Percentiles rank a stretch among this genome's conserved stretches.
These are phyloP conservation scores for Andrena haemorrhoa DNA, from an alignment of 2,888 invertebrate genomes.

Conservation along the genomic window DNA sequence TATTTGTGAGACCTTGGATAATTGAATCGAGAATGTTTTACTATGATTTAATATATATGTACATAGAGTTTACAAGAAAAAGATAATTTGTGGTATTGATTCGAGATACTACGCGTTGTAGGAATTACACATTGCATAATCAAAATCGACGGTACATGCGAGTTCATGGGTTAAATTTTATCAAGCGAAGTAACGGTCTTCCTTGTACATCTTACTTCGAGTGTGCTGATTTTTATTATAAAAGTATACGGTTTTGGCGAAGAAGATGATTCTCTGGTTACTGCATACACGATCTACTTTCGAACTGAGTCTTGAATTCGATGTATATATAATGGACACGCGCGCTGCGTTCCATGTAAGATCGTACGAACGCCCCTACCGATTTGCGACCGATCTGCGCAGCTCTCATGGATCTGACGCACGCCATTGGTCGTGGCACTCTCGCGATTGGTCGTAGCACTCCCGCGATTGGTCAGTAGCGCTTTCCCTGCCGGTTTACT, in stretches of 20 bases:
- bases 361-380: too few species aligned
- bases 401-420: too few species aligned
- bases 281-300: slow-evolving; percentile 35
- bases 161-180: slow-evolving; percentile 54
- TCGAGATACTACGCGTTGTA: slow-evolving; percentile 6
- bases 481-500: too few species aligned
- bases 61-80: neutral
- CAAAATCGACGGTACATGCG: slow-evolving; percentile 31
- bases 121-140: slow-evolving; percentile 22
- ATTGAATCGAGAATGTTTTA: neutral
- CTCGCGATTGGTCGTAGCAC: too few species aligned
- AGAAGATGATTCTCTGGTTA: slow-evolving; percentile 37
- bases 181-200: slow-evolving; percentile 40
- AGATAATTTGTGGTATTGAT: slow-evolving; percentile 21
- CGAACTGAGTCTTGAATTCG: slow-evolving; percentile 49
- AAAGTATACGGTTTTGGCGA: slow-evolving; percentile 34
- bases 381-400: too few species aligned
- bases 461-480: too few species aligned
- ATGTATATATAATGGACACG: slow-evolving; percentile 39
- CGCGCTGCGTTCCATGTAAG: too few species aligned
- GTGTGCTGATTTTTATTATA: slow-evolving; percentile 39
- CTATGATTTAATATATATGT: neutral
- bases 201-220: slow-evolving; percentile 30
- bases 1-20: neutral
- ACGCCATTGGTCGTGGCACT: too few species aligned